These are phyloP conservation scores for Sarcophaga variegata DNA, from an alignment of 2,888 invertebrate genomes.

Conservation along the genomic window DNA sequence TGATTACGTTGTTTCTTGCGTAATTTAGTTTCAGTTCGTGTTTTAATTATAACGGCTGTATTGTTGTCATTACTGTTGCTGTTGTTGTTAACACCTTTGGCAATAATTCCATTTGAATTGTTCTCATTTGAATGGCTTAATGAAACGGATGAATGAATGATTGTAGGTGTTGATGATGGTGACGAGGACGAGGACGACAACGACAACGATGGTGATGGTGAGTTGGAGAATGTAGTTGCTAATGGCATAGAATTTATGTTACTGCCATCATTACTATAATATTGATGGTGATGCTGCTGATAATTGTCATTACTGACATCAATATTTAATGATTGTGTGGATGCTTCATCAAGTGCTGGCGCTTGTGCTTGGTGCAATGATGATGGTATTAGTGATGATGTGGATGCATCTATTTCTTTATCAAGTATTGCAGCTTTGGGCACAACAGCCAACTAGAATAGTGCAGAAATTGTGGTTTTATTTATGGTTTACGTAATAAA, in stretches of 20 bases:
- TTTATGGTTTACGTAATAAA: constrained; percentile 53
- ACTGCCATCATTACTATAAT: background rate
- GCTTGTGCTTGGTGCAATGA: background rate
- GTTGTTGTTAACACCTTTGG: constrained; percentile 8
- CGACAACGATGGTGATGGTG: constrained; percentile 2
- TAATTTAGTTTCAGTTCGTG: constrained; percentile 52
- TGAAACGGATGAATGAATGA: constrained; percentile 35
- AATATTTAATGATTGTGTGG: constrained; percentile 3
- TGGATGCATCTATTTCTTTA: background rate
- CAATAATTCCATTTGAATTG: constrained; percentile 40
- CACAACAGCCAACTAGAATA: background rate
- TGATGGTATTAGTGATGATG: background rate
- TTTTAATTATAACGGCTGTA: constrained; percentile 40
- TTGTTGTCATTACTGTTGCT: constrained; percentile 12
- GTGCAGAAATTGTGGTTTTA: constrained; percentile 53
- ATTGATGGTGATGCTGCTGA: background rate
- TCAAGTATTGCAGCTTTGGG: background rate
- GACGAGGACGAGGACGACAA: constrained; percentile 14
- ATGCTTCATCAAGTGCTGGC: background rate
- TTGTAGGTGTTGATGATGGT: constrained; percentile 17
- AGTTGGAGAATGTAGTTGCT: background rate
- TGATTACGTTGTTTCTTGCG: constrained; percentile 71
- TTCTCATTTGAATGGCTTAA: constrained; percentile 43
- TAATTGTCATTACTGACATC: constrained; percentile 4
- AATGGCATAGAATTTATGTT: background rate